Evolutionary conservation across 2,888 invertebrate genomes (phyloP).

Genomic region (Scelioninae gen. 1): DNA sequence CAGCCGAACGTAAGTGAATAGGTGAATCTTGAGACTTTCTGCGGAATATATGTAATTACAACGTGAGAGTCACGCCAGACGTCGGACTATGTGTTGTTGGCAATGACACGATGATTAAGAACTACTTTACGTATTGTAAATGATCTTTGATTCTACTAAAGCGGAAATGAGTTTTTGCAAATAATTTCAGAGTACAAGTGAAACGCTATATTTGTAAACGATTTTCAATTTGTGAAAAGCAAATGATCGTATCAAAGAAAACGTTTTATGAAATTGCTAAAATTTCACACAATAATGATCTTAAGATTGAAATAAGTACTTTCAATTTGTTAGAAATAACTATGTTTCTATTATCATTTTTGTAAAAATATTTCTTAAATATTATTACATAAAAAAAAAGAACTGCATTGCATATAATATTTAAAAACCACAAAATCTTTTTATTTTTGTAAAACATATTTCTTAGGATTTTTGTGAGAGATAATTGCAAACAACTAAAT

Average conservation of each 20-base stretch:
- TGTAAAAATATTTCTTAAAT: too few relatives aligned
- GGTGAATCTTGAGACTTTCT: conserved; percentile 23
- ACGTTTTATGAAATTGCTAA: not conserved
- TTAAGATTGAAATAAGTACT: too few relatives aligned
- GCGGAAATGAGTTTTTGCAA: conserved; percentile 17
- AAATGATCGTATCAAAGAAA: not conserved
- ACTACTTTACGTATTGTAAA: conserved; percentile 63
- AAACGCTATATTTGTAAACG: not conserved
- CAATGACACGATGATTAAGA: conserved; percentile 69
- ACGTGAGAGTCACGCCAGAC: conserved; percentile 75
- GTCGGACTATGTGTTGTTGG: conserved; percentile 63
- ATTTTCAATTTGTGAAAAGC: conserved; percentile 1
- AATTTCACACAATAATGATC: too few relatives aligned
- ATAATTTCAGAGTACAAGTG: not conserved
- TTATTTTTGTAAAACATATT: too few relatives aligned
- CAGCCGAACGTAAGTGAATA: conserved; percentile 12
- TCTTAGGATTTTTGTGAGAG: too few relatives aligned
- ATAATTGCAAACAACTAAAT: too few relatives aligned
- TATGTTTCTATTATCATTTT: too few relatives aligned
- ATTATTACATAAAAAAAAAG: too few relatives aligned
- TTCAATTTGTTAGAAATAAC: too few relatives aligned
- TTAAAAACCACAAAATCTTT: too few relatives aligned
- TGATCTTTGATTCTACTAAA: conserved; percentile 17
- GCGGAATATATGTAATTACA: conserved; percentile 73
- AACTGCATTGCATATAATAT: too few relatives aligned